These are phyloP conservation scores for Podarcis muralis DNA, from an alignment of 2,113 vertebrate species.

Conservation along the genomic window DNA sequence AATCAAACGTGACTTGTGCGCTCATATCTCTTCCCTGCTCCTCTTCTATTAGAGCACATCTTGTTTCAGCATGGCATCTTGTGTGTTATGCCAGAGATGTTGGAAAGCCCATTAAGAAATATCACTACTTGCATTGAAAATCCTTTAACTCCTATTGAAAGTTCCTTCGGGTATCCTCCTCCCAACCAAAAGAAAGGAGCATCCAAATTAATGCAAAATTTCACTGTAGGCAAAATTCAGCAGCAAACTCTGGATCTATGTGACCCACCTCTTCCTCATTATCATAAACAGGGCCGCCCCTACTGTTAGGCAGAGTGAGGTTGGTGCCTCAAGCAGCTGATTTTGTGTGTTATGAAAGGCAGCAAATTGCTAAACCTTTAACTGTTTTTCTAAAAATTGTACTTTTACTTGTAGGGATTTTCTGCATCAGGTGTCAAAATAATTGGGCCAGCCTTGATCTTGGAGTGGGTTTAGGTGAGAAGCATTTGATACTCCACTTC, in stretches of 20 bases:
- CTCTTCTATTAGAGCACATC: neutral
- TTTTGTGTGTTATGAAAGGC: too few species aligned
- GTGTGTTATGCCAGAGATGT: neutral
- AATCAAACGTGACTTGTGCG: neutral
- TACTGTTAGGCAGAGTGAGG: too few species aligned
- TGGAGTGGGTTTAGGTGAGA: too few species aligned
- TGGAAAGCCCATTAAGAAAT: neutral
- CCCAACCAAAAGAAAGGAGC: neutral
- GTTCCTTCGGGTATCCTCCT: neutral
- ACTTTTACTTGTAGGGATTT: too few species aligned
- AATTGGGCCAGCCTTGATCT: too few species aligned
- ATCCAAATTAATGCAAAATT: neutral
- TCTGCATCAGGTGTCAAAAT: too few species aligned
- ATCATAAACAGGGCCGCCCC: neutral
- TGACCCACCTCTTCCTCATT: too few species aligned
- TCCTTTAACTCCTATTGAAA: neutral
- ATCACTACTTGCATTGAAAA: neutral
- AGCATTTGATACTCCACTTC: too few species aligned
- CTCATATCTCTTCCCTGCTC: neutral
- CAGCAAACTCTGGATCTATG: neutral
- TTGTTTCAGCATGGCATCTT: neutral
- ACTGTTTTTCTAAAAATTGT: too few species aligned
- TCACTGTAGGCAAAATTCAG: neutral
- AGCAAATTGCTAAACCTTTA: too few species aligned
- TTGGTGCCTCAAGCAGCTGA: too few species aligned